phyloP scores from a whole-genome alignment of 2,888 invertebrate species.

The Lasioglossum pauxillum region DNA sequence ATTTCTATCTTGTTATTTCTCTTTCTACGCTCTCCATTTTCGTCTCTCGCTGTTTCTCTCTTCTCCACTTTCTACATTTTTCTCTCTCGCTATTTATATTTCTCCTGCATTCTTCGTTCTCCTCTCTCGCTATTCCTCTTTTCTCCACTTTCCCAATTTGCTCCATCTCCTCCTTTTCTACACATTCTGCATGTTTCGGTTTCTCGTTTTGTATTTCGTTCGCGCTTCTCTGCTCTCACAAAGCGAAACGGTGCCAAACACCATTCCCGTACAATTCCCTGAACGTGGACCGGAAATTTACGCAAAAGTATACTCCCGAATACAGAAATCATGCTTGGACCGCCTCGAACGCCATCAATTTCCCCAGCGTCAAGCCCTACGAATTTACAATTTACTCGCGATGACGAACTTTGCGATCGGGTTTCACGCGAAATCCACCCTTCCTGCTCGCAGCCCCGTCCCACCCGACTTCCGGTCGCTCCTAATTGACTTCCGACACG shows the following conservation, averaged over 20 bases:
- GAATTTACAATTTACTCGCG: slow-evolving; percentile 39
- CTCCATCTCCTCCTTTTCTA: background rate
- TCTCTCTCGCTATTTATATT: background rate
- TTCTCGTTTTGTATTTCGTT: background rate
- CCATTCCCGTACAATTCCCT: background rate
- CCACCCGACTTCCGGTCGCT: slow-evolving; percentile 61
- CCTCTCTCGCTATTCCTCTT: background rate
- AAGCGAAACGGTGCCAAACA: background rate
- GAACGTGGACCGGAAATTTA: background rate
- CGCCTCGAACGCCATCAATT: slow-evolving; percentile 17
- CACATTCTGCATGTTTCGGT: background rate
- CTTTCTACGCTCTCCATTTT: background rate
- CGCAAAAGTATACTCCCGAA: background rate
- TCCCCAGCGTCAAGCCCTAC: slow-evolving; percentile 6
- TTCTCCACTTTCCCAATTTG: background rate
- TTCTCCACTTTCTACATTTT: background rate
- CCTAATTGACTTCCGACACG: slow-evolving; percentile 74
- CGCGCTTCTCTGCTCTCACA: background rate
- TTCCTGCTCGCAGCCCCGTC: slow-evolving; percentile 29
- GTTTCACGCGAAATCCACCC: slow-evolving; percentile 43
- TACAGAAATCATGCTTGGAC: background rate
- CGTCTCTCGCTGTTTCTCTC: background rate
- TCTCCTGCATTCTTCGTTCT: too few relatives aligned
- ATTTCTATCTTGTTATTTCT: background rate
- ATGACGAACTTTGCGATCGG: slow-evolving; percentile 43